These are phyloP conservation scores for Nasonovia ribisnigri DNA, from an alignment of 2,888 invertebrate genomes.

Conservation along the genomic window DNA sequence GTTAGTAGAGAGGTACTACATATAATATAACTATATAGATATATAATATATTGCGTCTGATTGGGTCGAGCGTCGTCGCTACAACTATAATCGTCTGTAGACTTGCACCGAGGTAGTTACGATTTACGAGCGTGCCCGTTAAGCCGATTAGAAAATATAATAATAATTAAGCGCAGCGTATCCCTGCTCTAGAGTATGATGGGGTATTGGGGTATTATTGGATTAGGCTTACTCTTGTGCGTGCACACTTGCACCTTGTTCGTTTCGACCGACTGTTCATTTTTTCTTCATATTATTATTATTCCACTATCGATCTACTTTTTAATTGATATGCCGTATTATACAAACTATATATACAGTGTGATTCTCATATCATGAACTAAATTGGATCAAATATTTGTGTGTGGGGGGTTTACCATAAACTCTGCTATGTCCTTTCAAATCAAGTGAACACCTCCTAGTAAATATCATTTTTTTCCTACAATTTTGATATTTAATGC, in stretches of 20 bases:
- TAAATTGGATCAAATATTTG: background rate
- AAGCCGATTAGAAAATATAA: conserved; percentile 2
- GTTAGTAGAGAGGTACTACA: background rate
- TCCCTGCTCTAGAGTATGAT: background rate
- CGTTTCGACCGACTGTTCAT: background rate
- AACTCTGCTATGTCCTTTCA: no score
- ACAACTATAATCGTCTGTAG: background rate
- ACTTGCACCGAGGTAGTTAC: background rate
- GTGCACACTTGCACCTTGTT: background rate
- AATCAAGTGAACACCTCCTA: no score
- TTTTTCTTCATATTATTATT: background rate
- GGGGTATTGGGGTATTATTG: background rate
- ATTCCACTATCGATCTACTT: background rate
- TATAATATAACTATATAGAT: background rate
- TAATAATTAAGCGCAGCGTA: background rate
- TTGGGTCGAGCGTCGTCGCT: background rate
- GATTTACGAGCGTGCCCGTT: background rate
- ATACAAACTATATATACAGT: background rate
- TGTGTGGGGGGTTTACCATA: no score
- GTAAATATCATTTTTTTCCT: no score
- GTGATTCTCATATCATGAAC: background rate
- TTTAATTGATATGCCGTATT: background rate
- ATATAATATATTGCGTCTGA: background rate
- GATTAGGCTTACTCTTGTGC: background rate
- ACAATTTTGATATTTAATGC: no score